These are phyloP conservation scores for Drosophila ezoana DNA, from an alignment of 2,888 invertebrate genomes.

Conservation along the genomic window DNA sequence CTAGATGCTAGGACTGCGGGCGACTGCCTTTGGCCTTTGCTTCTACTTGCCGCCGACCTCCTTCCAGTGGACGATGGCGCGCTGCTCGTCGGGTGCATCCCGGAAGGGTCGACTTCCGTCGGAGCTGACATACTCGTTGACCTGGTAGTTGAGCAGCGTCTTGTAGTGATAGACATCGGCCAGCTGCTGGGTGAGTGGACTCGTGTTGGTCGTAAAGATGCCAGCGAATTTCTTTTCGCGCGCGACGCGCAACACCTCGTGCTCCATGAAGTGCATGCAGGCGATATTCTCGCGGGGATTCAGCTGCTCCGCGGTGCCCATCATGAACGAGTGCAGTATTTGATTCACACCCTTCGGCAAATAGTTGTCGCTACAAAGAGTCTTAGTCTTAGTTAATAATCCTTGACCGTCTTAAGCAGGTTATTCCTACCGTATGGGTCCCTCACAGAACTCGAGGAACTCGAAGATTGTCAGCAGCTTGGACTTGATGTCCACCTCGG, in stretches of 20 bases:
- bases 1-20: constrained; percentile 14
- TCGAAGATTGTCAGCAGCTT: constrained; percentile 90
- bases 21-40: not conserved
- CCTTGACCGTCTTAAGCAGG: not conserved
- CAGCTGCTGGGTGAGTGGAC: constrained; percentile 95
- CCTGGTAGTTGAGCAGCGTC: constrained; percentile 91
- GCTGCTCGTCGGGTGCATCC: constrained; percentile 90
- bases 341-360: constrained; percentile 89
- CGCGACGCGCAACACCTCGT: constrained; percentile 89
- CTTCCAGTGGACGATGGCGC: constrained; percentile 93
- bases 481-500: constrained; percentile 89
- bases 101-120: constrained; percentile 91
- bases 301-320: constrained; percentile 90
- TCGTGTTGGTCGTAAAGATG: constrained; percentile 94
- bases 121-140: constrained; percentile 90
- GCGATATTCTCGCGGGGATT: constrained; percentile 91
- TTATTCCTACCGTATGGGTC: constrained; percentile 87
- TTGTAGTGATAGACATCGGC: constrained; percentile 93
- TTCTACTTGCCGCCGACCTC: constrained; percentile 60
- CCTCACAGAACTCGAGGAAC: constrained; percentile 91
- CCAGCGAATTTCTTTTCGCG: constrained; percentile 89
- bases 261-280: constrained; percentile 92
- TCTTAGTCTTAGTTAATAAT: not conserved
- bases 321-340: constrained; percentile 94
- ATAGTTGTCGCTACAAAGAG: constrained; percentile 85